phyloP scores from a whole-genome alignment of 2,797 vertebrate genomes.

The Dicrostonyx torquatus region DNA sequence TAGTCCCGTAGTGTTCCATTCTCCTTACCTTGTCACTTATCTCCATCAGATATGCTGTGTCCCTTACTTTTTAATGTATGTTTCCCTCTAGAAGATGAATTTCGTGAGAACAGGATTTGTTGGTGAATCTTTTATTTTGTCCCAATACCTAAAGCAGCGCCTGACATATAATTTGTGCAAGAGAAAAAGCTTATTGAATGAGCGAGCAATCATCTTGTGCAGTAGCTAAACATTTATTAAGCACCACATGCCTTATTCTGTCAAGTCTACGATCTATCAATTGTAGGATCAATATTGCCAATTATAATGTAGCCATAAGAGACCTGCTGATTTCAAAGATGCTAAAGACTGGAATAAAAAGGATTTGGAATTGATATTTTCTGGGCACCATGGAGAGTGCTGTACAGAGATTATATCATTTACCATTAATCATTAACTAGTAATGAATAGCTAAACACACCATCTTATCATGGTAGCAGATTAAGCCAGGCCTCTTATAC shows the following conservation, averaged over 20 bases:
- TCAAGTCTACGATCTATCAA: conserved; percentile 25
- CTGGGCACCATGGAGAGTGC: neutral
- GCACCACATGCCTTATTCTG: conserved; percentile 25
- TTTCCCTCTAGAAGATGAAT: conserved; percentile 12
- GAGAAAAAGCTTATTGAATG: conserved; percentile 50
- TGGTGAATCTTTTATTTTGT: conserved; percentile 25
- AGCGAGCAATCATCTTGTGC: neutral
- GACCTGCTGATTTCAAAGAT: conserved; percentile 30
- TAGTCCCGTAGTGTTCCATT: neutral
- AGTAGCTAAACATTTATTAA: conserved; percentile 43
- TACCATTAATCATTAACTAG: neutral
- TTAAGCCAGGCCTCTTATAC: neutral
- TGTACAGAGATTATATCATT: neutral
- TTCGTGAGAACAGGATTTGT: conserved; percentile 26
- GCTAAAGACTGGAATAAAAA: conserved; percentile 30
- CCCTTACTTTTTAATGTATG: conserved; percentile 16
- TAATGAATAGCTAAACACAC: neutral
- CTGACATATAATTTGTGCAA: neutral
- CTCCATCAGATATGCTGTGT: neutral
- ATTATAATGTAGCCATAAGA: conserved; percentile 16
- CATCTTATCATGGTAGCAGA: neutral
- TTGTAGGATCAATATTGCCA: conserved; percentile 48
- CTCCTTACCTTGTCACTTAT: neutral
- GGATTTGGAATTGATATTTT: conserved; percentile 18
- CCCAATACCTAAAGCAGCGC: neutral